These are phyloP conservation scores for Alligator sinensis DNA, from an alignment of 2,113 vertebrate species.

Conservation along the genomic window DNA sequence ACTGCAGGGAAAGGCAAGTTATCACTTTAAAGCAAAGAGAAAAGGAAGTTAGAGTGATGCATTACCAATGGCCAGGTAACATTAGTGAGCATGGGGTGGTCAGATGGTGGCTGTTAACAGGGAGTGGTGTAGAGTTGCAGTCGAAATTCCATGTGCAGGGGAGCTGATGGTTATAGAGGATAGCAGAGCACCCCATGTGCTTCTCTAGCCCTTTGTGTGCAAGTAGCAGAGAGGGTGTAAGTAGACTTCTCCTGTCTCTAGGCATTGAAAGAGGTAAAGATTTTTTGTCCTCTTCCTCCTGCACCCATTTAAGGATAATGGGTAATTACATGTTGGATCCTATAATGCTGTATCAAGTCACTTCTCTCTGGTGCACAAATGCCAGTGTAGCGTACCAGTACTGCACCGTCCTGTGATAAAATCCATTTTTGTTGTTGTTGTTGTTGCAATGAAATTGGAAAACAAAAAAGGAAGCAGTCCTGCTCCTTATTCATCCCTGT, in stretches of 20 bases:
- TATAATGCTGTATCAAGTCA: not conserved
- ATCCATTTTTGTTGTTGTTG: not conserved
- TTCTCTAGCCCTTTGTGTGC: not conserved
- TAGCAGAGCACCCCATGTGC: not conserved
- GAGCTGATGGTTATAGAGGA: not conserved
- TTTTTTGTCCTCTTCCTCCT: not conserved
- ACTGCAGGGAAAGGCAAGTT: not conserved
- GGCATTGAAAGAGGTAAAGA: not conserved
- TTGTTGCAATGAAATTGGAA: not conserved
- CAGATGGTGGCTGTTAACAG: not conserved
- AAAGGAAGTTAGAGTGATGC: not conserved
- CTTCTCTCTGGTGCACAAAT: not conserved
- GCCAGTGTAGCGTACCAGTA: not conserved
- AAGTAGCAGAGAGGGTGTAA: not conserved
- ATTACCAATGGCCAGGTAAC: not conserved
- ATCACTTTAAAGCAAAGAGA: not conserved
- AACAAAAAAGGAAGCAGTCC: not conserved
- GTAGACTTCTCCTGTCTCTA: not conserved
- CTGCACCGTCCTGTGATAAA: not conserved
- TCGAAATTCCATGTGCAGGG: too few relatives aligned
- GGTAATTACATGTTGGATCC: not conserved
- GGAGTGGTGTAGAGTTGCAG: not conserved
- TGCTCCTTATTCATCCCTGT: constrained; percentile 7
- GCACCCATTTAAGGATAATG: not conserved
- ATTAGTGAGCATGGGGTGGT: not conserved